Evolutionary conservation across 2,888 invertebrate species (phyloP).

Genomic region (Napeogenes inachia): DNA sequence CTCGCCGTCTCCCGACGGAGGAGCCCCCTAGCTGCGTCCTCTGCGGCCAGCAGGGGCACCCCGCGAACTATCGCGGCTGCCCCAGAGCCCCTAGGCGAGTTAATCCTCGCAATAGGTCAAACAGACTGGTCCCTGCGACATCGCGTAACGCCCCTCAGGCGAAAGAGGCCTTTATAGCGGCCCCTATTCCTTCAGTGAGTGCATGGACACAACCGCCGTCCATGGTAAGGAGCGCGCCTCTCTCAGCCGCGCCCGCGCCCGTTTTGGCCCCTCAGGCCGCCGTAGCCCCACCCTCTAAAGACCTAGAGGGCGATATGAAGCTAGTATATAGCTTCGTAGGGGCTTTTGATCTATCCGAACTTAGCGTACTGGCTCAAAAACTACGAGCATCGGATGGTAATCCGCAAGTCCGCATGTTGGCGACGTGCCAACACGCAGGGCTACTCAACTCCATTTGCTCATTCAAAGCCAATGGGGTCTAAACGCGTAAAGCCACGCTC

Average conservation of each 20-base stretch:
- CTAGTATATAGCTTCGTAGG: neutral
- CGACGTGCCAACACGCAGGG: neutral
- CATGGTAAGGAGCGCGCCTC: neutral
- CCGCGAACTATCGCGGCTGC: neutral
- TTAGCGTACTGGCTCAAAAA: neutral
- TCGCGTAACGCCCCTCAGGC: neutral
- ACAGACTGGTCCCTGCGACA: neutral
- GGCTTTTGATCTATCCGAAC: neutral
- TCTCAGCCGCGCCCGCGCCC: neutral
- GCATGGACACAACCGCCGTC: neutral
- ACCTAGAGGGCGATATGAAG: neutral
- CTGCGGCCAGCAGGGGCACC: neutral
- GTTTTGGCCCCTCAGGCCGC: neutral
- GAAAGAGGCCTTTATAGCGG: no score
- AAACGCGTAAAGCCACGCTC: neutral
- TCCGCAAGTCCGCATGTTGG: neutral
- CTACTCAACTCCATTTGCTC: neutral
- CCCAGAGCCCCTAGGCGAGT: neutral
- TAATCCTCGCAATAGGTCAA: no score
- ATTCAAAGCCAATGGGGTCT: neutral
- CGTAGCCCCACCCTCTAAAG: neutral
- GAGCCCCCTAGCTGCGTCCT: conserved; percentile 14
- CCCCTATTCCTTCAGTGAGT: no score
- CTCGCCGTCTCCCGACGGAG: neutral
- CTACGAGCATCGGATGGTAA: neutral